Percentiles rank a stretch among this genome's conserved stretches.
These are phyloP conservation scores for Datnioides undecimradiatus DNA, from an alignment of 2,113 vertebrate species.

Conservation along the genomic window DNA sequence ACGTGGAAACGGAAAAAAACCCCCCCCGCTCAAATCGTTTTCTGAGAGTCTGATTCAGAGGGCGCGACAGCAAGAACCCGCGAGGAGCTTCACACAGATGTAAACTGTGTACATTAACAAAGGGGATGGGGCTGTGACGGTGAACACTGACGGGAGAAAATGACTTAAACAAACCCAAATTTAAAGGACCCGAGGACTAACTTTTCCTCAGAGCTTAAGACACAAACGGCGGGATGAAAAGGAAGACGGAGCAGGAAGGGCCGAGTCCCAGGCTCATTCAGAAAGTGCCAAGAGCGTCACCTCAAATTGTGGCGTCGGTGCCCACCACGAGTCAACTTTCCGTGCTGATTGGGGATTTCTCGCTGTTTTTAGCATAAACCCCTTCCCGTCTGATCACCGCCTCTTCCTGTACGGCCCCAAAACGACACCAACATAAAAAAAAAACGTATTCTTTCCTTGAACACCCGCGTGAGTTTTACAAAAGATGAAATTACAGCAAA, in stretches of 20 bases:
- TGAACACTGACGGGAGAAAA: background rate
- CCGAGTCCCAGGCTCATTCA: background rate
- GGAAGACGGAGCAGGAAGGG: background rate
- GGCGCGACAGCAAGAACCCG: constrained; percentile 8
- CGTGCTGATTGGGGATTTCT: background rate
- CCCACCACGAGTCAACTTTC: background rate
- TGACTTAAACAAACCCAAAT: background rate
- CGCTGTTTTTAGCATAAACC: no score
- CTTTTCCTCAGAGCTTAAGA: background rate
- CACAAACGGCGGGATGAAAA: background rate
- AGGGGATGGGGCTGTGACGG: no score
- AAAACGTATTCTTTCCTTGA: no score
- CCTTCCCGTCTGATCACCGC: no score
- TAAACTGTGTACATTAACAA: constrained; percentile 16
- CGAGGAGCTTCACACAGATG: constrained; percentile 4
- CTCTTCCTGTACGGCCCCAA: no score
- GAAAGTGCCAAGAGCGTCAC: constrained; percentile 15
- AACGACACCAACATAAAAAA: no score
- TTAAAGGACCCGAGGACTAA: background rate
- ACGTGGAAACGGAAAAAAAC: constrained; percentile 10
- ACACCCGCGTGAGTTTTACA: no score
- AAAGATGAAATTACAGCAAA: no score
- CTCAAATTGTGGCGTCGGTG: background rate
- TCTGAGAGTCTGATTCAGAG: background rate
- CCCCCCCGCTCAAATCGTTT: constrained; percentile 18